phyloP scores from a whole-genome alignment of 1,140 invertebrate genomes.

The Campoletis sonorensis region DNA sequence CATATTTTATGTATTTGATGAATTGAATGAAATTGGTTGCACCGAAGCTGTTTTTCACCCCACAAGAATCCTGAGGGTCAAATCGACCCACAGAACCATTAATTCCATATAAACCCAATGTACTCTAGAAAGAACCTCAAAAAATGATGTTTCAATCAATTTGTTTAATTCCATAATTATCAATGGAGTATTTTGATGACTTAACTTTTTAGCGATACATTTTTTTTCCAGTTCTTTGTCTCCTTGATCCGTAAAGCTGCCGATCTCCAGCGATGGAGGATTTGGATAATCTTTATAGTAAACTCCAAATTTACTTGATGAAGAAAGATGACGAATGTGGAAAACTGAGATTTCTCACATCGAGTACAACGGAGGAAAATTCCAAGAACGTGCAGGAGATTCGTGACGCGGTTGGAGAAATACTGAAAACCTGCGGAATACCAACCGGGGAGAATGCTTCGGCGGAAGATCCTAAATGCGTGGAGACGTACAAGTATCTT shows the following conservation, averaged over 20 bases:
- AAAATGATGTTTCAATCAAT: too few relatives aligned
- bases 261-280: conserved; percentile 33
- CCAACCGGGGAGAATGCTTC: conserved; percentile 42
- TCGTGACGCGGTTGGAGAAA: conserved; percentile 52
- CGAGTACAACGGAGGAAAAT: conserved; percentile 64
- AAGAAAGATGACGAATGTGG: conserved; percentile 62
- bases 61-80: too few relatives aligned
- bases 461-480: conserved; percentile 51
- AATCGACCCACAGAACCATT: too few relatives aligned
- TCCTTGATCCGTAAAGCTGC: background rate
- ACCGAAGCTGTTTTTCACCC: too few relatives aligned
- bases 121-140: too few relatives aligned
- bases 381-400: conserved; percentile 58
- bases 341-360: conserved; percentile 60
- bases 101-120: too few relatives aligned
- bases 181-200: too few relatives aligned
- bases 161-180: too few relatives aligned
- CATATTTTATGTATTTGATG: too few relatives aligned
- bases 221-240: background rate
- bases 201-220: background rate
- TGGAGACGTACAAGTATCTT: conserved; percentile 63
- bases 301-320: conserved; percentile 62
- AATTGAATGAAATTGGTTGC: too few relatives aligned
- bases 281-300: conserved; percentile 62
- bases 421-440: conserved; percentile 52